Base-by-base conservation (phyloP, 1,140 invertebrate genomes). In the Marisa cornuarietis region DNA sequence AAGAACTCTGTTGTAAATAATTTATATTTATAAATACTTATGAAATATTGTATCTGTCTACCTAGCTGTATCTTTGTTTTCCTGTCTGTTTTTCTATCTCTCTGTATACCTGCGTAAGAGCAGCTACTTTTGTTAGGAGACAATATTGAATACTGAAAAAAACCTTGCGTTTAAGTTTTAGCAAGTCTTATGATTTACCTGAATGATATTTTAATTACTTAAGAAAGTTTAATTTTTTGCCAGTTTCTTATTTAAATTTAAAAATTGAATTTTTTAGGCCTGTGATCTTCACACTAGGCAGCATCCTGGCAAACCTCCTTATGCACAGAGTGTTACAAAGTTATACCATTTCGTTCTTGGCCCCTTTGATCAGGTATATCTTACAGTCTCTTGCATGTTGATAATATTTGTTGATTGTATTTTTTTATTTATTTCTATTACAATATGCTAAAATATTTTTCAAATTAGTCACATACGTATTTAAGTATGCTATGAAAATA, bases 251-350 rank as follows among this genome's bases (percentile, higher is more conserved):
- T 52, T 18, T 11, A 42, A 13, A 72, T 22, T 61, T 31, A 20
- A 62, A 51, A 52, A 62, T 24, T 79, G 31, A 24, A 51, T 52
- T 24, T 26, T 24, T 61, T 18, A 74, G 26, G 72, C 54, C 62
- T 11, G 62, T 26, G n/a, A 65, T 68, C 42, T 69, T 42, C 72
- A 80, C 71, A 61, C 72, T 61, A 73, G 73, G 61, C 74, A 76
- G 58, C 72, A 69, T 42, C 73, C 74, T 16, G 72, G 62, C 51
- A 71, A 75, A 61, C 11, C 51, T 42, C 74, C 72, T 42, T 63
- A 81, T 42, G 52, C 69, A 20, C 71, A 69, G 26, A 72, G 22
- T n/a, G 52, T 78, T 51, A 24, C 71, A 22, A 52, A 26, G 51
- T 65, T 77, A 42, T 68, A 77, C 63, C 24, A 42, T 20, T 68